Base-by-base conservation (phyloP, 2,888 invertebrate genomes). In the Drosophila monieri region DNA sequence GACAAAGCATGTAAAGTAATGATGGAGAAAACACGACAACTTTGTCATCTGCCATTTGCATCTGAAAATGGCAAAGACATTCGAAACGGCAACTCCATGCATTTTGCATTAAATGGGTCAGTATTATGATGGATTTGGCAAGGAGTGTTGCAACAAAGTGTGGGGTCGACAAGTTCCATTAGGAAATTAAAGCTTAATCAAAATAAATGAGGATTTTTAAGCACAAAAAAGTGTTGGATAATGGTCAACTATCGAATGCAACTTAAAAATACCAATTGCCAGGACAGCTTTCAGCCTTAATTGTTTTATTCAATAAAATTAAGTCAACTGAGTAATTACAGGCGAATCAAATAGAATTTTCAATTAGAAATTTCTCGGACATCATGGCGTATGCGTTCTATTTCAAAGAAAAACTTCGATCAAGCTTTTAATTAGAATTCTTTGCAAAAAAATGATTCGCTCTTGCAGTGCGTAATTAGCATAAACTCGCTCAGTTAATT, bases 401-500 rank as follows among this genome's bases (percentile, higher is more conserved):
- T 59, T 55, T 65, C 53, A 41, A 41, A 37, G 35, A 37, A 54
- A 32, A 44, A 35, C 32, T 39, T 51, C 32, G 41, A 58, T 53
- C 25, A 35, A 35, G 41, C 41, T 73, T 58, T 56, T 71, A 87
- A 76, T 76, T 74, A 54, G 69, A 69, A 12, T 27, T 60, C 32
- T 52, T 32, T 52, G 62, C 52, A 39, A 56, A 59, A 46, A 73
- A 83, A 60, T 76, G 57, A 59, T 62, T 55, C 47, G 66, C 66
- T 44, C 46, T 79, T 51, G 48, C 21, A 61, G 65, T 32, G 55
- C 52, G 39, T 73, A 87, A 87, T 83, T 87, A 87, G 73, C 87
- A 85, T 87, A 87, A 87, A 87, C 77, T 83, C 75, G 62, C 85
- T 78, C 71, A 78, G 73, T 83, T 87, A 83, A 83, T 83, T 83